Conservation (phyloP, 2,113 vertebrate genomes). For the Fulica atra region DNA sequence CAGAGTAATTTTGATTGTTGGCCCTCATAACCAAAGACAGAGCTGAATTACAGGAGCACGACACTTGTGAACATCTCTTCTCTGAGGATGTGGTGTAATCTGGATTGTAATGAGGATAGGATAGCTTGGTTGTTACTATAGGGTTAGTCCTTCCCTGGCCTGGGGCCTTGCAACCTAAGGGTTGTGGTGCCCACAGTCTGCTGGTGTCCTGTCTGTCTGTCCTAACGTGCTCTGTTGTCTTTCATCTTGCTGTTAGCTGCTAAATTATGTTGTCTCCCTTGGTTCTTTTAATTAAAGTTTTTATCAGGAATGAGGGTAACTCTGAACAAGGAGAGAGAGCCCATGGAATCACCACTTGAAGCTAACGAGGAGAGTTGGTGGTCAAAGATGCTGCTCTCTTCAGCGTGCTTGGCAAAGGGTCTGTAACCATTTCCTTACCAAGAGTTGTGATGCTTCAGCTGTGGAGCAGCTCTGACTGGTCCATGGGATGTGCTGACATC, state of each 20-base stretch:
- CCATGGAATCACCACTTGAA: rapidly evolving
- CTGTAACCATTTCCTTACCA: background rate
- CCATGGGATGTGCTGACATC: background rate
- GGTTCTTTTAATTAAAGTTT: background rate
- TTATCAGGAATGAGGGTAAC: background rate
- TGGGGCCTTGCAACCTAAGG: background rate
- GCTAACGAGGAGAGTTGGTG: rapidly evolving
- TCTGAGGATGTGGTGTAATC: rapidly evolving
- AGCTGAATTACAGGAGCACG: rapidly evolving
- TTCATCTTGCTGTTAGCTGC: background rate
- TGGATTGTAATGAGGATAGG: background rate
- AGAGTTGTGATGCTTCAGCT: background rate
- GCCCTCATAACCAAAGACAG: background rate
- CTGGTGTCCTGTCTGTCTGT: background rate
- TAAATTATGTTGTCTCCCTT: background rate
- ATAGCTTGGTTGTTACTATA: rapidly evolving
- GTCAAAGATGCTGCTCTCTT: background rate
- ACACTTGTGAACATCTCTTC: background rate
- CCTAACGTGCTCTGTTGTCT: rapidly evolving
- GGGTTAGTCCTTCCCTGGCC: background rate
- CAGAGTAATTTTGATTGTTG: background rate
- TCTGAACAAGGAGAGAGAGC: background rate
- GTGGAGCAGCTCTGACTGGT: background rate
- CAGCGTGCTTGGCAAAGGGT: background rate
- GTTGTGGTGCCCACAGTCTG: background rate